Evolutionary conservation across 2,113 vertebrate species (phyloP), one percentile per base, ranked within the genome.

Genomic region (Cebus imitator): DNA sequence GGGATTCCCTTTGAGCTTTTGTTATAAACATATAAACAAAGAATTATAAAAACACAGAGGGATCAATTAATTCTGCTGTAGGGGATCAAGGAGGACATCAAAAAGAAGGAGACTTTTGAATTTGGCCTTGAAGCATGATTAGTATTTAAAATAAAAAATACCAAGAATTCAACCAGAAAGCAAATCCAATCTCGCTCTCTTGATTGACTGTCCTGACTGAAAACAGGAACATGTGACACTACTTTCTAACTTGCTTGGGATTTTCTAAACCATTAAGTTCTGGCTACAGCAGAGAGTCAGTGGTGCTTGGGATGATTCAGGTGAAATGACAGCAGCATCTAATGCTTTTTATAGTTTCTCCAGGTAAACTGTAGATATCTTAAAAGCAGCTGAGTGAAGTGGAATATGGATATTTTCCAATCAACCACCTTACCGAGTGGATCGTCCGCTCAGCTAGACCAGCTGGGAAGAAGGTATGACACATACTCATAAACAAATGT

Each of bases 251-350:
- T 73, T 92, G 18, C 5, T 40, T 94, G 9, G 9, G 27, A 55
- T 90, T 97, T 98, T 98, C 94, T 96, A 94, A 94, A 55, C 73
- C n/a, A 25, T 97, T 97, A 97, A 91, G 14, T 96, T 70, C 58
- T 64, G 94, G 88, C 88, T 96, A 87, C 89, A 84, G 72, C 30
- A 17, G 4, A 87, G 30, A 91, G 30, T 58, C 40, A 13, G 50
- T 43, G 78, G 81, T 64, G 30, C 89, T 80, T 14, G 1, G n/a
- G 37, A 40, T 95, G 95, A 93, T 84, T 93, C 97, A 81, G 61
- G 48, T 50, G 73, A 95, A 80, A 61, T 75, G 96, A 94, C 45
- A 95, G 81, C 12, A 73, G 14, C 0, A 0, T 58, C 23, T 83
- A 82, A 30, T 32, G 37, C 13, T 10, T 95, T 98, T 96, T 90